A percentile compares a stretch with the other conserved stretches of the same genome.
These are phyloP conservation scores for Cavia aperea DNA, from an alignment of 2,113 vertebrate genomes.

Conservation along the genomic window DNA sequence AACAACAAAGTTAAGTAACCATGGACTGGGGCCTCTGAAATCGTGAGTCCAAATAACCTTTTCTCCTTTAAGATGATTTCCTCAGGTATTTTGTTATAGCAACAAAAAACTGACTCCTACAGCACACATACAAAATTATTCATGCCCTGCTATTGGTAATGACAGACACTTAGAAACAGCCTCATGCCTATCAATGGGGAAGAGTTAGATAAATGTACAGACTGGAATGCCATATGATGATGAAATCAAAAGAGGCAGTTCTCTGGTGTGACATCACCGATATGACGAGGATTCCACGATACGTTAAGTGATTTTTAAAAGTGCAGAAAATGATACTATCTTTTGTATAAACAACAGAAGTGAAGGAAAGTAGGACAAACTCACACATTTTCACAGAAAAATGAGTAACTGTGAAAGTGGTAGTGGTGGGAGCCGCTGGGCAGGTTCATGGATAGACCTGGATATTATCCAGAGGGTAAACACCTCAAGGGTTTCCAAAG, in stretches of 20 bases:
- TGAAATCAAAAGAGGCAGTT: neutral
- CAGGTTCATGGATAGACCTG: constrained; percentile 49
- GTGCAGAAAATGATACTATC: neutral
- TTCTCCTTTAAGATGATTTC: neutral
- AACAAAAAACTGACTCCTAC: neutral
- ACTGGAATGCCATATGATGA: neutral
- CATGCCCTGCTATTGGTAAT: neutral
- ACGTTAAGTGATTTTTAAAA: neutral
- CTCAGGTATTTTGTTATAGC: neutral
- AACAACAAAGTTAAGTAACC: neutral
- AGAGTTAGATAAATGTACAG: neutral
- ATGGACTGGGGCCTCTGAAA: neutral
- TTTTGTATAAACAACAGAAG: neutral
- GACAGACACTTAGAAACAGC: neutral
- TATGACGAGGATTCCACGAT: neutral
- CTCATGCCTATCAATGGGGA: neutral
- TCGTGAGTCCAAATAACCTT: neutral
- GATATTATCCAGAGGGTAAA: constrained; percentile 80
- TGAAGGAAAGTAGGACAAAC: neutral
- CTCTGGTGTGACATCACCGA: neutral
- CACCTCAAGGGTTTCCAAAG: constrained; percentile 83
- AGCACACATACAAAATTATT: neutral
- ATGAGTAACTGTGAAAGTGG: neutral
- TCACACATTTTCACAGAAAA: neutral
- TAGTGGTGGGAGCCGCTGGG: too few species aligned